Percentiles rank a stretch among this genome's conserved stretches.
Conservation (phyloP, 2,888 invertebrate genomes). For the Drosophila pegasa region DNA sequence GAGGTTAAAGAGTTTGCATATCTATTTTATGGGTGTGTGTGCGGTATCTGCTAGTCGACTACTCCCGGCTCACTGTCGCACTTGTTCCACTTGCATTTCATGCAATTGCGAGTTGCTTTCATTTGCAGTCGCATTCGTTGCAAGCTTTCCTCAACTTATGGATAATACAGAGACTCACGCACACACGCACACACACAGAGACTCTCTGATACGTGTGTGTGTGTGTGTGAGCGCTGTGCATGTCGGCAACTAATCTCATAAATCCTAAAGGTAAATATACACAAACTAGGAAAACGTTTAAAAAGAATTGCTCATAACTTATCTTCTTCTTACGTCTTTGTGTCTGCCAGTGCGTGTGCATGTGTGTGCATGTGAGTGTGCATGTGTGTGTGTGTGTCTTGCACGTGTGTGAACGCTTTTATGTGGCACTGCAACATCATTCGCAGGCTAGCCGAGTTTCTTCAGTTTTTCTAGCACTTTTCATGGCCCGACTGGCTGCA, state of each 20-base stretch:
- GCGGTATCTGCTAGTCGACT: neutral
- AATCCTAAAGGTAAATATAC: conserved; percentile 78
- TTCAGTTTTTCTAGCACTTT: conserved; percentile 22
- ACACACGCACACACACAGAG: neutral
- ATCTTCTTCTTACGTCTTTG: conserved; percentile 34
- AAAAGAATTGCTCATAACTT: conserved; percentile 72
- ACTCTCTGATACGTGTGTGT: neutral
- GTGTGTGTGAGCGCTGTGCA: conserved; percentile 20
- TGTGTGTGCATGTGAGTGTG: conserved; percentile 6
- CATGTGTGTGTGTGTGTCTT: neutral
- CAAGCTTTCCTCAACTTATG: conserved; percentile 28
- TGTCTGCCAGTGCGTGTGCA: too few relatives aligned
- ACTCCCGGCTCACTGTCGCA: neutral
- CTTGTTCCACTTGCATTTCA: conserved; percentile 60
- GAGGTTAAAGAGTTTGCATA: neutral
- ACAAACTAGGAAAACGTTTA: conserved; percentile 69
- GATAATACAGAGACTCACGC: conserved; percentile 17
- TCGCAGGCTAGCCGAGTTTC: conserved; percentile 18
- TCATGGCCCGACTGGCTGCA: conserved; percentile 43
- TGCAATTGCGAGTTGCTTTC: conserved; percentile 67
- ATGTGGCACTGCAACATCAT: conserved; percentile 42
- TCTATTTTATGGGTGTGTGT: neutral
- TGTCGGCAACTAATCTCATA: conserved; percentile 74
- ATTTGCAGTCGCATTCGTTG: conserved; percentile 58
- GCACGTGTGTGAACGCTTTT: conserved; percentile 23